Evolutionary conservation across 2,113 vertebrate genomes (phyloP).

Genomic region (Pampusana beccarii): DNA sequence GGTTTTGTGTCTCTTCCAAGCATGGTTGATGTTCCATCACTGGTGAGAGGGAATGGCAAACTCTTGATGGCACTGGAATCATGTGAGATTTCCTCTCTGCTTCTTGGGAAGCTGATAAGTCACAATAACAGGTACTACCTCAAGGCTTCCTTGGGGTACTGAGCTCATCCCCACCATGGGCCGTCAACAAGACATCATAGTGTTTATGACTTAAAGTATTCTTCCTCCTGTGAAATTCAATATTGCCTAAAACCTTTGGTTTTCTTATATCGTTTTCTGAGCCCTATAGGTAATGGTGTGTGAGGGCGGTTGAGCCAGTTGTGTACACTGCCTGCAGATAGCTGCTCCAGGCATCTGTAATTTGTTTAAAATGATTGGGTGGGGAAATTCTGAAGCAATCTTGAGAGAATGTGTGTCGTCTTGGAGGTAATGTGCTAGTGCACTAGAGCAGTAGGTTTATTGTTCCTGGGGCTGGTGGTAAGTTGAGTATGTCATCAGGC

Average conservation of each 20-base stretch:
- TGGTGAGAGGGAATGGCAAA: neutral
- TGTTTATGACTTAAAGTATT: neutral
- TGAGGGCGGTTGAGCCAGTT: neutral
- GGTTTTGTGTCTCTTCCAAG: neutral
- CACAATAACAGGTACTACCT: neutral
- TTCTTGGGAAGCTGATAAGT: neutral
- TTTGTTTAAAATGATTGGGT: constrained; percentile 61
- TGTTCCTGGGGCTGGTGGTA: constrained; percentile 71
- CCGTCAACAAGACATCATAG: neutral
- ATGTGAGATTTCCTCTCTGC: neutral
- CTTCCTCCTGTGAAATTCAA: neutral
- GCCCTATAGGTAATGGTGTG: neutral
- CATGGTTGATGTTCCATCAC: neutral
- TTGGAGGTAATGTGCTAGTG: constrained; percentile 61
- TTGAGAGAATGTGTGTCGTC: constrained; percentile 39
- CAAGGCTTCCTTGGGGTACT: neutral
- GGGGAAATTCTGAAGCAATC: constrained; percentile 47
- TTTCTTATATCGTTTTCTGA: neutral
- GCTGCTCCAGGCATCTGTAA: constrained; percentile 38
- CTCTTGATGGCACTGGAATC: neutral
- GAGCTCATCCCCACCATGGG: neutral
- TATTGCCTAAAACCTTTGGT: neutral
- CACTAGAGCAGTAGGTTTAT: constrained; percentile 67
- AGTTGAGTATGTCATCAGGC: constrained; percentile 71
- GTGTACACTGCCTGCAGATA: constrained; percentile 8